Evolutionary conservation across 2,797 vertebrate genomes (phyloP), one percentile per base, ranked within the genome.

Genomic region (Argentina silus): DNA sequence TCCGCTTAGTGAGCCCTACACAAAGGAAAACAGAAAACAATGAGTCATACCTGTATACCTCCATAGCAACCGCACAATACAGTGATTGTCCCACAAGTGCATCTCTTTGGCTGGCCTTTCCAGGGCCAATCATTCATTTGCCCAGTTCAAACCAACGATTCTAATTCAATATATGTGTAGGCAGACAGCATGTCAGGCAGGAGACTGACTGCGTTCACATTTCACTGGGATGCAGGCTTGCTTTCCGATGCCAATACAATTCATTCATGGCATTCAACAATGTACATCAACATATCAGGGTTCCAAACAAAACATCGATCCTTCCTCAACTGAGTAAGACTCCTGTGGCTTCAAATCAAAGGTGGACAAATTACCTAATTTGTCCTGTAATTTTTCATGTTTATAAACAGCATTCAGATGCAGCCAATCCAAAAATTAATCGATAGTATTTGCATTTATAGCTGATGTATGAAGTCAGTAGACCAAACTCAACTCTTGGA

Each of bases 11-110:
- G 63, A 76, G 63, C 72, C 65, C 75, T 80, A 76, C 63, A 74
- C 43, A 5, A 9, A 62, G 42, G 50, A 67, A 70, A 72, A 81
- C 72, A 63, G 50, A 67, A 70, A 72, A 81, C 72, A 63, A 60
- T 86, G 84, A 83, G 63, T 86, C 84, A 83, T 77, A 73, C 68
- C 79, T 73, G 55, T 66, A 67, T 64, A 79, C 77, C 73, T 74
- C 72, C 75, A 85, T 78, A 74, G 81, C 63, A 83, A 83, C 79
- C 65, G 73, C 70, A 75, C 71, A 79, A 71, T 66, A 62, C 53
- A 62, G 42, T 59, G 74, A 82, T 62, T 67, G 62, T 71, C 48
- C 69, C 71, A 51, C 36, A 75, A 74, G 44, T 27, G 47, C 50
- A 45, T 27, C 60, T 71, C 50, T 71, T 75, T 67, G 71, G 48